These are phyloP conservation scores for Orestias chungarensis DNA, from an alignment of 2,797 vertebrate species.

Conservation along the genomic window DNA sequence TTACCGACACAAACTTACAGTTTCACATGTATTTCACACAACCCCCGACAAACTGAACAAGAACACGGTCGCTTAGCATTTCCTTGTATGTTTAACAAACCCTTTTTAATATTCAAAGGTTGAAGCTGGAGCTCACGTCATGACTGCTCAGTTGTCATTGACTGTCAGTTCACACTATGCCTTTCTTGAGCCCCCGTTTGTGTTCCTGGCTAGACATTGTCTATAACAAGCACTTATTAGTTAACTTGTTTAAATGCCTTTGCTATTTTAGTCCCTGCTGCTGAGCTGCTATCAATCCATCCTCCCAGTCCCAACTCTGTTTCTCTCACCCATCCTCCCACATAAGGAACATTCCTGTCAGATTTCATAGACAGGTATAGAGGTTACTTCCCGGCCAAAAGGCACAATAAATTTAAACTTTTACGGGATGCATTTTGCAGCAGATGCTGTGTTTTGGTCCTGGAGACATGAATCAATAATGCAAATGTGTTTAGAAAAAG, in stretches of 20 bases:
- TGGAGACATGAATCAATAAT: conserved; percentile 5
- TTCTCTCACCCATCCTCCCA: conserved; percentile 41
- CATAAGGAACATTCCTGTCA: conserved; percentile 65
- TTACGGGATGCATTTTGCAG: not conserved
- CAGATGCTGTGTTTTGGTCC: not conserved
- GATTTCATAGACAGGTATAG: conserved; percentile 58
- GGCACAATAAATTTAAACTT: not conserved
- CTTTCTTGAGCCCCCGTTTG: conserved; percentile 75
- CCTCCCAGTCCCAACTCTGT: conserved; percentile 25
- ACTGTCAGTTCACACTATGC: conserved; percentile 68
- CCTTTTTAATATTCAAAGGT: conserved; percentile 27
- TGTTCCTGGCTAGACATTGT: conserved; percentile 81
- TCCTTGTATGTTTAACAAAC: conserved; percentile 38
- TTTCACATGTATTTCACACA: not conserved
- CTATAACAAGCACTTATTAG: conserved; percentile 83
- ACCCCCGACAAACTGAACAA: not conserved
- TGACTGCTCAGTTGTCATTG: conserved; percentile 60
- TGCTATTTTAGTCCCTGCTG: conserved; percentile 70
- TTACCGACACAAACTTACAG: not conserved
- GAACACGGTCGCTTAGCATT: not conserved
- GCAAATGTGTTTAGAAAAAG: not conserved
- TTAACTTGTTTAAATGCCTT: conserved; percentile 77
- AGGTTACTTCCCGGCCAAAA: conserved; percentile 49
- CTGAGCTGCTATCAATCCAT: conserved; percentile 46
- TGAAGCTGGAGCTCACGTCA: conserved; percentile 27